Evolutionary conservation across 2,888 invertebrate genomes (phyloP).

Genomic region (Drosophila fungiperda): DNA sequence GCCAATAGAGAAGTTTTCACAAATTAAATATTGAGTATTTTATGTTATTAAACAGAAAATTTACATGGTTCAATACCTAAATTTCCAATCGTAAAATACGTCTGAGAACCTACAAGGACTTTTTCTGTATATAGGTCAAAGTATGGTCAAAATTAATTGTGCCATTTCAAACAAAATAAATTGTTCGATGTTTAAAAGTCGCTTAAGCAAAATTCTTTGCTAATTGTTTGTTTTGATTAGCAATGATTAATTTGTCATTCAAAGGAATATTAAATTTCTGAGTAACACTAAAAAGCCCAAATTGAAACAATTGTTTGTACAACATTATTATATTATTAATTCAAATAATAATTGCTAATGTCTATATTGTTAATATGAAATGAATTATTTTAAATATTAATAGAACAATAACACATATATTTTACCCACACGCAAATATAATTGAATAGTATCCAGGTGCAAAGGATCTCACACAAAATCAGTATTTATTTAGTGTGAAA

Average conservation of each 20-base stretch:
- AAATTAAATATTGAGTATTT: conserved; percentile 14
- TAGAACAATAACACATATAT: not conserved
- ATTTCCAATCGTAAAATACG: not conserved
- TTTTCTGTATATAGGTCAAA: not conserved
- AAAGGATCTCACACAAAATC: not conserved
- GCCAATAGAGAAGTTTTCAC: conserved; percentile 3
- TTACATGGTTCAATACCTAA: too few species aligned
- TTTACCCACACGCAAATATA: not conserved
- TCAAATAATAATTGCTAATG: not conserved
- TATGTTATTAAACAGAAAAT: conserved; percentile 1
- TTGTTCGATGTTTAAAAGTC: not conserved
- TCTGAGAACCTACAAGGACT: not conserved
- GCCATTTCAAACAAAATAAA: not conserved
- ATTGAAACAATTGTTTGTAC: not conserved
- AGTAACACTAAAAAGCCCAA: not conserved
- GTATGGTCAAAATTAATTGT: not conserved
- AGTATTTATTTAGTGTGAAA: not conserved
- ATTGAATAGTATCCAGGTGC: not conserved
- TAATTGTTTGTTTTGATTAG: not conserved
- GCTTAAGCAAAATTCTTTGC: not conserved
- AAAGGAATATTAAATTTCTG: not conserved
- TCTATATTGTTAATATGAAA: not conserved
- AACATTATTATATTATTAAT: not conserved
- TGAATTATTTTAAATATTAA: not conserved
- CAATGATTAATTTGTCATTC: not conserved